Evolutionary conservation across 1,140 invertebrate species (phyloP).

Genomic region (Caenorhabditis inopinata): DNA sequence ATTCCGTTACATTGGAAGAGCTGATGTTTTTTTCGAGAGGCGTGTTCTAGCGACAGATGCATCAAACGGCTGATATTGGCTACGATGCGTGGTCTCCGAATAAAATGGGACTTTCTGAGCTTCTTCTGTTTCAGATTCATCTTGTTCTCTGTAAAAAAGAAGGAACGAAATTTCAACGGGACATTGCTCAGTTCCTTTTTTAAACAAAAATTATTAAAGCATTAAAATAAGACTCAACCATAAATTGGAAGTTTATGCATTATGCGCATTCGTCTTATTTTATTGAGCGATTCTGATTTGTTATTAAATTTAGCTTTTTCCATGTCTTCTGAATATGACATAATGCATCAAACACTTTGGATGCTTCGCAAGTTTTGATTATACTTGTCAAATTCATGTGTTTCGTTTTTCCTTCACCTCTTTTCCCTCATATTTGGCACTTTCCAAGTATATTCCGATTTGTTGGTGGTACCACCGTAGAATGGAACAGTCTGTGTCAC

Average conservation of each 20-base stretch:
- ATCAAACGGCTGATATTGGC: slow-evolving; percentile 25
- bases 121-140: not conserved
- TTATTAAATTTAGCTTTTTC: too few relatives aligned
- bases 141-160: not conserved
- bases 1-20: not conserved
- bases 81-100: slow-evolving; percentile 12
- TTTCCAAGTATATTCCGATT: not conserved
- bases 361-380: too few relatives aligned
- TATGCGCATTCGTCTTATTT: too few relatives aligned
- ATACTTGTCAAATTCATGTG: too few relatives aligned
- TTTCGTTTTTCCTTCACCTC: not conserved
- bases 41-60: not conserved
- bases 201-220: too few relatives aligned
- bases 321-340: too few relatives aligned
- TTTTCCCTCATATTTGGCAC: not conserved
- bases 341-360: too few relatives aligned
- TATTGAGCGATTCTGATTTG: too few relatives aligned
- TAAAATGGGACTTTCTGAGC: slow-evolving; percentile 20
- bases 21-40: slow-evolving; percentile 13
- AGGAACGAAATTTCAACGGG: too few relatives aligned
- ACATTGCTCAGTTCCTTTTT: too few relatives aligned
- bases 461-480: slow-evolving; percentile 16
- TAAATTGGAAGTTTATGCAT: too few relatives aligned
- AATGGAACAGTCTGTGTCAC: slow-evolving; percentile 9
- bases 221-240: too few relatives aligned